Base-by-base conservation (phyloP, 1,140 invertebrate species). In the Anastrepha ludens region DNA sequence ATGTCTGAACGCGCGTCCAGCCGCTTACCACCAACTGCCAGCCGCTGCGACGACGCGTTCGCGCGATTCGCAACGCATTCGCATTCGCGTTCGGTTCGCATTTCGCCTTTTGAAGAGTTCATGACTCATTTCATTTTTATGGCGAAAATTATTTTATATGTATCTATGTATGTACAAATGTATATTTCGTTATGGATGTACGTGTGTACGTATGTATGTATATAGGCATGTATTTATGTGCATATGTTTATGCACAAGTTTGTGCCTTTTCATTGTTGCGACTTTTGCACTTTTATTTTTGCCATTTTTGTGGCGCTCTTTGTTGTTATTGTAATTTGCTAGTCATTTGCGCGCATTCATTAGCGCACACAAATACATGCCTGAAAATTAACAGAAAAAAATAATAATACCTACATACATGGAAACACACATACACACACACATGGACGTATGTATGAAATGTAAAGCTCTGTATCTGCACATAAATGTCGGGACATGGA, bases 61-160 rank as follows among this genome's bases (percentile, higher is more conserved):
- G 70, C 13, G 70, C 70, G 41, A 74, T 74, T 74, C 70, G 70
- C 70, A 74, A 74, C 70, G 70, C 70, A 74, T 74, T 78, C 70
- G 70, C 70, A 11, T 50, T 81, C n/a, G 67, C 67, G n/a, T 41
- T 50, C 20, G 9, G 74, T 50, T 81, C n/a, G 67, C 67, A 47
- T 41, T 50, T 55, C n/a, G 74, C 47, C 50, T 86, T 62, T 59
- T 29, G 44, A 41, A 55, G 64, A 87, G 39, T 87, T 87, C 86
- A 87, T 87, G 86, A 87, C 41, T 87, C 86, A 87, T 67, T 87
- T 87, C 41, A 44, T 29, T 87, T 87, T 87, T 87, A 87, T 87
- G 64, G 86, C 86, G 64, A 87, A 87, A 87, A 87, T 87, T 87
- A 58, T 86, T 67, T 20, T 87, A 58, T 87, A 59, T 13, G 4